phyloP scores from a whole-genome alignment of 2,888 invertebrate genomes.

The Matsumyia berberina region DNA sequence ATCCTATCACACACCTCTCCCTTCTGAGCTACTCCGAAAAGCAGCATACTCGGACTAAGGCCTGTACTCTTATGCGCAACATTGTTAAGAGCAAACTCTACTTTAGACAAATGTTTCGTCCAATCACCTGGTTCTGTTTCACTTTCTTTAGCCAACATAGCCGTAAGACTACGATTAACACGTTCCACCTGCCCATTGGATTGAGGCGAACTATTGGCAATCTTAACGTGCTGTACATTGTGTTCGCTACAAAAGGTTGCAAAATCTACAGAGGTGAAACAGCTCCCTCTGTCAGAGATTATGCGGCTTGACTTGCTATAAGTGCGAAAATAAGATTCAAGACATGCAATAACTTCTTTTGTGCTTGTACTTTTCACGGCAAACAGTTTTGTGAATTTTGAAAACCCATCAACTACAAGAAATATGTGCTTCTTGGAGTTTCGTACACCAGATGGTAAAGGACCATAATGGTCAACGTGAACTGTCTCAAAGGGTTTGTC shows the following conservation, averaged over 20 bases:
- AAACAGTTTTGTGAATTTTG: slow-evolving; percentile 80
- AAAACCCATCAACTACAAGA: slow-evolving; percentile 49
- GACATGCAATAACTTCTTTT: slow-evolving; percentile 28
- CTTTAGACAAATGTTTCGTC: slow-evolving; percentile 19
- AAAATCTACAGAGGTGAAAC: slow-evolving; percentile 48
- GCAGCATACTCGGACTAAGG: slow-evolving; percentile 67
- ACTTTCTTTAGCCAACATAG: slow-evolving; percentile 61
- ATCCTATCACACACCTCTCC: slow-evolving; percentile 75
- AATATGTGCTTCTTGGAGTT: slow-evolving; percentile 74
- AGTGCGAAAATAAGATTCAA: slow-evolving; percentile 38
- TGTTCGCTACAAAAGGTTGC: slow-evolving; percentile 3
- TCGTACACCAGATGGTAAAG: slow-evolving; percentile 79
- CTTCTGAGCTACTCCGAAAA: slow-evolving; percentile 77
- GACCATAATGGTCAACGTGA: slow-evolving; percentile 83
- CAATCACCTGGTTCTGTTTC: slow-evolving; percentile 21
- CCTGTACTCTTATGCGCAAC: slow-evolving; percentile 75
- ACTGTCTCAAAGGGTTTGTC: slow-evolving; percentile 68
- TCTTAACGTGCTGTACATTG: slow-evolving; percentile 35
- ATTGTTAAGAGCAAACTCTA: slow-evolving; percentile 52
- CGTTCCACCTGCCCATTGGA: slow-evolving; percentile 46
- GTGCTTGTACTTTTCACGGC: slow-evolving; percentile 44
- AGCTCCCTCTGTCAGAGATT: slow-evolving; percentile 50
- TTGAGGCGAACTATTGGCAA: slow-evolving; percentile 46
- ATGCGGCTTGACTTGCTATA: slow-evolving; percentile 27
- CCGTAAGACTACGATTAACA: slow-evolving; percentile 7